Evolutionary conservation across 2,797 vertebrate genomes (phyloP).

Genomic region (Protonibea diacanthus): DNA sequence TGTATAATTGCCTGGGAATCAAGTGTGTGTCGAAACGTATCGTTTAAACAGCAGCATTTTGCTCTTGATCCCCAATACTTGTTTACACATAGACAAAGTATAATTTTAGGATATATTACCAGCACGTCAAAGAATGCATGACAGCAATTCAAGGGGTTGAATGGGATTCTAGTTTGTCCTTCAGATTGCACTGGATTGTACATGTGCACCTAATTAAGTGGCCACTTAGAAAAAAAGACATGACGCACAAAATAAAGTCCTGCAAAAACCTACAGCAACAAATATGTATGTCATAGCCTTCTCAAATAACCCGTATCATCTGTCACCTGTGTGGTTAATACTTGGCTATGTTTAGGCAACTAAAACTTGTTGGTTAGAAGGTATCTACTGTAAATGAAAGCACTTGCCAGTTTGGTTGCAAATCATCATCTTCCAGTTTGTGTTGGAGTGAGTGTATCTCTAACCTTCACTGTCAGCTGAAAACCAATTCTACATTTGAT

Average conservation of each 20-base stretch:
- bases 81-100: constrained; percentile 1
- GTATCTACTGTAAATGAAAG: too few relatives aligned
- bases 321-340: not conserved
- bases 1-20: constrained; percentile 21
- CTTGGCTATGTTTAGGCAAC: not conserved
- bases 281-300: not conserved
- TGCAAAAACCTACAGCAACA: not conserved
- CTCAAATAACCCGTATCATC: too few relatives aligned
- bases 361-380: too few relatives aligned
- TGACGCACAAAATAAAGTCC: not conserved
- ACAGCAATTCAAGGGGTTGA: not conserved
- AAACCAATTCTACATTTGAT: not conserved
- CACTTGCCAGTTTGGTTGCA: not conserved
- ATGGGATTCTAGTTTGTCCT: not conserved
- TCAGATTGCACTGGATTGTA: too few relatives aligned
- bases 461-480: not conserved
- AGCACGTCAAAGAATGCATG: not conserved
- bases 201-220: too few relatives aligned
- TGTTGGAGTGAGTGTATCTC: not conserved
- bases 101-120: not conserved
- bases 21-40: not conserved
- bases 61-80: not conserved
- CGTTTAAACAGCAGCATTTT: constrained; percentile 4
- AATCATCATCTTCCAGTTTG: not conserved
- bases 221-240: not conserved